Evolutionary conservation across 2,113 vertebrate species (phyloP).

Genomic region (Chloroceryle aenea): DNA sequence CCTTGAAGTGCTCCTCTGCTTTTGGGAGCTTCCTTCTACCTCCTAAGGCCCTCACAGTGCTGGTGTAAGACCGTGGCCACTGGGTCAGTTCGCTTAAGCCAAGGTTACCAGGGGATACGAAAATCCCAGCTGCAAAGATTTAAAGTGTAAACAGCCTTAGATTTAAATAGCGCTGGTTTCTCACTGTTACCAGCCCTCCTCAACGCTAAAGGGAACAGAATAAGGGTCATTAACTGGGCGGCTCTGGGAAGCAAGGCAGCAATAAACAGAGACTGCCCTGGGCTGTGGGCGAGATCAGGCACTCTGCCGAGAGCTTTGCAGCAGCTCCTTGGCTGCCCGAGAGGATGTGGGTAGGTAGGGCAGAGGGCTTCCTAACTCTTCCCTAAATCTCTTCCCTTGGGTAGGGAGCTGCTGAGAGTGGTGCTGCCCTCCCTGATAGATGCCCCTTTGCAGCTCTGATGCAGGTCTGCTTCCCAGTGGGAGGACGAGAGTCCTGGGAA

Average conservation of each 20-base stretch:
- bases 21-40: not conserved
- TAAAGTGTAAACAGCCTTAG: not conserved
- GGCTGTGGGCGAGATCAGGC: not conserved
- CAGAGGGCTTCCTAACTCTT: not conserved
- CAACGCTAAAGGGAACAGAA: not conserved
- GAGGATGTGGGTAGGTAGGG: not conserved
- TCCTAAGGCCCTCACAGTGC: not conserved
- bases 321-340: accelerated
- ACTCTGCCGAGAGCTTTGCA: not conserved
- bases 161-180: not conserved
- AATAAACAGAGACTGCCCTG: accelerated
- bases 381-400: not conserved
- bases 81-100: not conserved
- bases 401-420: not conserved
- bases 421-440: accelerated
- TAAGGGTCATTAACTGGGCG: not conserved
- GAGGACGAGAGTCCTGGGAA: not conserved
- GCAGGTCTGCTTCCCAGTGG: not conserved
- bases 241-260: not conserved
- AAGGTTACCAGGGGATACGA: not conserved
- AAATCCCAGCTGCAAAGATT: not conserved
- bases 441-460: not conserved
- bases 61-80: accelerated
- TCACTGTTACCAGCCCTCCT: not conserved
- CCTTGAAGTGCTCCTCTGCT: not conserved